A percentile compares a stretch with the other conserved stretches of the same genome.
phyloP scores from a whole-genome alignment of 2,113 vertebrate genomes.

The Elanoides forficatus region DNA sequence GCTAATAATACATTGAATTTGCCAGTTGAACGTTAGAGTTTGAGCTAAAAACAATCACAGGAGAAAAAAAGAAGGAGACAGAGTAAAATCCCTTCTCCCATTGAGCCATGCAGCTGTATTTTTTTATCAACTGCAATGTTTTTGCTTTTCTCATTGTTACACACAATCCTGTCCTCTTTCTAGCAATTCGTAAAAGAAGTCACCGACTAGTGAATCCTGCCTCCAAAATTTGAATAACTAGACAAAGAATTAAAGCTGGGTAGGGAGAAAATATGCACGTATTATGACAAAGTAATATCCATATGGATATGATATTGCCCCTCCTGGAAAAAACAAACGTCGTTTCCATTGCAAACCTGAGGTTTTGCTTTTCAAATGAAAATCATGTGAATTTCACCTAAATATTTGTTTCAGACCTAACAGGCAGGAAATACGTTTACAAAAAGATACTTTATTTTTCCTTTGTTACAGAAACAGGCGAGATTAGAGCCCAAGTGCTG shows the following conservation, averaged over 20 bases:
- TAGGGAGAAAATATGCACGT: neutral
- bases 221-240: neutral
- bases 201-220: neutral
- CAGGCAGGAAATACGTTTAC: neutral
- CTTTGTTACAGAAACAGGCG: conserved; percentile 33
- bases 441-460: neutral
- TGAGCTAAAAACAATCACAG: neutral
- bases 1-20: neutral
- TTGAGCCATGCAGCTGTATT: neutral
- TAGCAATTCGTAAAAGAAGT: neutral
- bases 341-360: neutral
- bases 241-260: conserved; percentile 51
- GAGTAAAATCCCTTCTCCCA: neutral
- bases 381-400: conserved; percentile 4
- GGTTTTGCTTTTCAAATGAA: conserved; percentile 11
- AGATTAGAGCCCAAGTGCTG: neutral
- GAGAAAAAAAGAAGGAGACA: neutral
- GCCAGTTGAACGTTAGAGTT: neutral
- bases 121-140: neutral
- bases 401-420: neutral
- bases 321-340: neutral
- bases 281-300: conserved; percentile 18
- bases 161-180: neutral
- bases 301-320: neutral
- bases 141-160: neutral